Evolutionary conservation across 2,797 vertebrate genomes (phyloP).

Genomic region (Takifugu ocellatus): DNA sequence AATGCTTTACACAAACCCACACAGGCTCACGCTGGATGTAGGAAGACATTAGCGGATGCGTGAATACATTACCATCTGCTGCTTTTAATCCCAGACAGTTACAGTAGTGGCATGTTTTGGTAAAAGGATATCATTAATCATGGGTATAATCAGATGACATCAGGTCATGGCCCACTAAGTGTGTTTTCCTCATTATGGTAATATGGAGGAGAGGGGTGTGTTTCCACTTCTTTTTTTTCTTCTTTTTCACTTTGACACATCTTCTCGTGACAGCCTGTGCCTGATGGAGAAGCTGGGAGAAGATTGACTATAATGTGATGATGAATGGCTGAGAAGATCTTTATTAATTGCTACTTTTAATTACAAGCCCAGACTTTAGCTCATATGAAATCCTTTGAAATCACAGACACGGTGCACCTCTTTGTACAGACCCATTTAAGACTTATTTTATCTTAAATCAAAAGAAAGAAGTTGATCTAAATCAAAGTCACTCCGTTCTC

Average conservation of each 20-base stretch:
- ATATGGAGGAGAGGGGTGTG: constrained; percentile 81
- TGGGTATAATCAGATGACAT: constrained; percentile 98
- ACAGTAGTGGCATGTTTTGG: constrained; percentile 82
- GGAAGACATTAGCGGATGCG: constrained; percentile 43
- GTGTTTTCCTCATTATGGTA: constrained; percentile 99
- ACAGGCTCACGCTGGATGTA: constrained; percentile 32
- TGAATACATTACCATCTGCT: constrained; percentile 72
- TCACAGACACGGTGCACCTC: no score
- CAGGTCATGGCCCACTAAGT: constrained; percentile 92
- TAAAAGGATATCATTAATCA: constrained; percentile 99
- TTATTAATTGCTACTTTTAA: constrained; percentile 11
- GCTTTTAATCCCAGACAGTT: constrained; percentile 73
- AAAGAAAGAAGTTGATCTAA: constrained; percentile 37
- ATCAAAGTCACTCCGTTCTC: constrained; percentile 70
- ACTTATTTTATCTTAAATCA: neutral
- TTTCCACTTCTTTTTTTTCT: constrained; percentile 54
- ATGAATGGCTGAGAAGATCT: constrained; percentile 20
- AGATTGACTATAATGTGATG: constrained; percentile 43
- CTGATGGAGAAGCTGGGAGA: constrained; percentile 58
- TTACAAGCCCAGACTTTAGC: constrained; percentile 1
- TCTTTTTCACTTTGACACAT: constrained; percentile 73
- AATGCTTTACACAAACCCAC: constrained; percentile 21
- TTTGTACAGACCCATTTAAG: constrained; percentile 2
- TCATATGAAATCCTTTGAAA: neutral
- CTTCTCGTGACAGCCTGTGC: constrained; percentile 75